phyloP scores from a whole-genome alignment of 2,888 invertebrate genomes.

The Elgonia sp. region DNA sequence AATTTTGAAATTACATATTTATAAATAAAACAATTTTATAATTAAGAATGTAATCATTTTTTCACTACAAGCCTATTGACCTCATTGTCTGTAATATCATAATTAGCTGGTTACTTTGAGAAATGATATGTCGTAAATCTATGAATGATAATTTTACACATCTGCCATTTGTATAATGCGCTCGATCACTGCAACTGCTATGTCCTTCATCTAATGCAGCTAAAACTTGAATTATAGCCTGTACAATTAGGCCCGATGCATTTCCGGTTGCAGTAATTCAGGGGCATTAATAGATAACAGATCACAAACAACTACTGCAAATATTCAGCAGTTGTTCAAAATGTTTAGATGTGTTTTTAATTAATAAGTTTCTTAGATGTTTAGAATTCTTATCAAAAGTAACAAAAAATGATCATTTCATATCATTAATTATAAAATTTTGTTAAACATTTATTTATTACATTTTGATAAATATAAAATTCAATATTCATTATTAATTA shows the following conservation, averaged over 20 bases:
- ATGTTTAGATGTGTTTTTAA: slow-evolving; percentile 1
- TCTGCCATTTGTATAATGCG: slow-evolving; percentile 60
- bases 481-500: too few species aligned
- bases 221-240: slow-evolving; percentile 64
- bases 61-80: too few species aligned
- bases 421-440: not conserved
- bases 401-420: not conserved
- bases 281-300: slow-evolving; percentile 58
- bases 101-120: not conserved
- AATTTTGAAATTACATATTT: too few species aligned
- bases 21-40: too few species aligned
- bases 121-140: slow-evolving; percentile 24
- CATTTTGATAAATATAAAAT: too few species aligned
- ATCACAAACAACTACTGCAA: slow-evolving; percentile 47
- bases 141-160: slow-evolving; percentile 51
- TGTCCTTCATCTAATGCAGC: slow-evolving; percentile 67
- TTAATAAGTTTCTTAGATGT: not conserved
- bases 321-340: slow-evolving; percentile 36
- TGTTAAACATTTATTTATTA: too few species aligned
- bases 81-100: not conserved
- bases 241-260: slow-evolving; percentile 55
- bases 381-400: not conserved
- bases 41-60: too few species aligned
- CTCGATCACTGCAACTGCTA: slow-evolving; percentile 63
- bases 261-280: slow-evolving; percentile 60